Evolutionary conservation across 2,888 invertebrate genomes (phyloP), one percentile per base, ranked within the genome.

Genomic region (Microplitis deprimator): DNA sequence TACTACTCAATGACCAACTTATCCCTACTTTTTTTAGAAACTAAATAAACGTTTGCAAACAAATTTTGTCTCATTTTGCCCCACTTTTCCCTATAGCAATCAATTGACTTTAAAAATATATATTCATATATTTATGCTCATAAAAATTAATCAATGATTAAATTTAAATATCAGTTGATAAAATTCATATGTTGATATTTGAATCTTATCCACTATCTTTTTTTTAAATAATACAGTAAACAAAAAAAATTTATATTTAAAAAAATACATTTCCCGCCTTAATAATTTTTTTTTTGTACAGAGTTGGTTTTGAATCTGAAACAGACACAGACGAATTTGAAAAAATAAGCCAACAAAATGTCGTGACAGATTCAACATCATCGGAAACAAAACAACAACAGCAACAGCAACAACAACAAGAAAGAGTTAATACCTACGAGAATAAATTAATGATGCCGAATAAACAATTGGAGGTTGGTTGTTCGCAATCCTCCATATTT

Each of bases 311-410:
- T 86, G 96, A 95, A 87, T 96, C 95, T 0, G 95, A 95, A 90
- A 94, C 95, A 0, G 96, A 96, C 85, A 94, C 94, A 0, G 95
- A 95, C 84, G 96, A 95, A 86, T 96, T 96, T 90, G 96, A 96
- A 90, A 95, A 94, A 87, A 93, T 96, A 50, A 50, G 50, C 7
- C 92, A 93, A 16, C 94, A 93, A 87, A 92, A 92, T 1, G 84
- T 29, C 29, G 29, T 84, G 3, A 81, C 64, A 6, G 89, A 89
- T 75, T 85, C 86, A 39, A 89, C 8, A 10, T 50, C 50, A 8
- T 50, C 50, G 13, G 8, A 10, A 50, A 10, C 50, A 50, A 50
- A 50, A 50, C 50, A 50, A 8, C 50, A 50, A 13, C 50, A 50
- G 8, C 50, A 50, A 10, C 50, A 50, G 10, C 29, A 50, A 50